phyloP scores from a whole-genome alignment of 1,140 invertebrate genomes.

The Liolophura sinensis region DNA sequence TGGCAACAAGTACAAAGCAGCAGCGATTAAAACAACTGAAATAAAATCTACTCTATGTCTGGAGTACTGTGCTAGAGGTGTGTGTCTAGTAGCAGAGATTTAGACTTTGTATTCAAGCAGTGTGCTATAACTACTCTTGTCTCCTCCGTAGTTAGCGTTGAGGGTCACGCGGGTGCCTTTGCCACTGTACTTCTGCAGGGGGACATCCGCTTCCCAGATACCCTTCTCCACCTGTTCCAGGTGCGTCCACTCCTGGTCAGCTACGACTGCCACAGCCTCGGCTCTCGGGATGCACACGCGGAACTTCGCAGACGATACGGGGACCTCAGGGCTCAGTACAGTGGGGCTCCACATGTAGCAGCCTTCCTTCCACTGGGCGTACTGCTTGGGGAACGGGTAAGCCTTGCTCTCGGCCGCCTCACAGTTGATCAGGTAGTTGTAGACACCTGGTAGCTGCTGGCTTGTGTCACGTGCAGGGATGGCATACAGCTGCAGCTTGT shows the following conservation, averaged over 20 bases:
- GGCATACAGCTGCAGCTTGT: conserved; percentile 58
- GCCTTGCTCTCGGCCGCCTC: conserved; percentile 30
- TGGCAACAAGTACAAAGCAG: too few species aligned
- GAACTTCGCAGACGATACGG: conserved; percentile 33
- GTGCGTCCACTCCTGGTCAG: conserved; percentile 54
- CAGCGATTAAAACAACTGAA: too few species aligned
- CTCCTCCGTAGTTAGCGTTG: conserved; percentile 55
- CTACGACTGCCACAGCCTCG: conserved; percentile 49
- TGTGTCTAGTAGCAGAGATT: neutral
- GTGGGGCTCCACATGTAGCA: conserved; percentile 54
- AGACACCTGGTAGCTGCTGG: conserved; percentile 56
- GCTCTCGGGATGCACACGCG: conserved; percentile 50
- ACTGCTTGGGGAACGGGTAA: conserved; percentile 57
- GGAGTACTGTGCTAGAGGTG: too few species aligned
- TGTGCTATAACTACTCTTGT: conserved; percentile 51
- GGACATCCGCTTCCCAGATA: conserved; percentile 44
- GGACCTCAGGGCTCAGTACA: conserved; percentile 27
- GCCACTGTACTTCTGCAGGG: conserved; percentile 32
- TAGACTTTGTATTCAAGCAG: conserved; percentile 52
- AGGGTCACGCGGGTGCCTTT: conserved; percentile 42
- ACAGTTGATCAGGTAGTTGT: conserved; percentile 58
- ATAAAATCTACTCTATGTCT: too few species aligned
- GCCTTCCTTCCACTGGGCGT: conserved; percentile 60
- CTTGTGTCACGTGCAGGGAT: conserved; percentile 47
- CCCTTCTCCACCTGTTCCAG: conserved; percentile 41